Conservation (phyloP, 2,113 vertebrate species). For the Noctilio leporinus region DNA sequence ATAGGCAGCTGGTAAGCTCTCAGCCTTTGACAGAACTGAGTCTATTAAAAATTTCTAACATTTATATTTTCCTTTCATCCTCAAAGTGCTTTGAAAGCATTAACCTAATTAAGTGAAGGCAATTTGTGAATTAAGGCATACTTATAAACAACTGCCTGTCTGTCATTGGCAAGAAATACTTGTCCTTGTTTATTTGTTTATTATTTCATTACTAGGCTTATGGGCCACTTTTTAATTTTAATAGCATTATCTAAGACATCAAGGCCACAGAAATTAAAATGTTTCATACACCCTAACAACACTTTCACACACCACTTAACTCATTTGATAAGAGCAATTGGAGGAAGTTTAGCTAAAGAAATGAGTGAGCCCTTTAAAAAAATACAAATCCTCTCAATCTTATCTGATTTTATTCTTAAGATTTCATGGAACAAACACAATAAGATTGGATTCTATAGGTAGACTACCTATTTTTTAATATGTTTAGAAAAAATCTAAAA, state of each 20-base stretch:
- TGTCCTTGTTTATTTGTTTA: conserved; percentile 47
- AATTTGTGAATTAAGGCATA: conserved; percentile 41
- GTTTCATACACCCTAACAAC: neutral
- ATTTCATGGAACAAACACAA: neutral
- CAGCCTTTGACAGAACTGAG: neutral
- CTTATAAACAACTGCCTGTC: conserved; percentile 39
- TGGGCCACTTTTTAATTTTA: conserved; percentile 13
- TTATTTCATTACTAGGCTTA: conserved; percentile 34
- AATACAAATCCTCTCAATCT: neutral
- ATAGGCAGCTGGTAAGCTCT: neutral
- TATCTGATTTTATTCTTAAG: neutral
- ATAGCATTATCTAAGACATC: conserved; percentile 25
- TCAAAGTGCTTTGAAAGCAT: conserved; percentile 38
- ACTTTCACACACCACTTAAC: neutral
- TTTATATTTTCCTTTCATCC: conserved; percentile 40
- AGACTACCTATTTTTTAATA: neutral
- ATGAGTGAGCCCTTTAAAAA: neutral
- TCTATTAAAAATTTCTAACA: conserved; percentile 14
- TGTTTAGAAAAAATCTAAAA: neutral
- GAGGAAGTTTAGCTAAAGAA: neutral
- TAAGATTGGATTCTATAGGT: neutral
- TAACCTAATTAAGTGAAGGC: conserved; percentile 46
- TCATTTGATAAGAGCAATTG: neutral
- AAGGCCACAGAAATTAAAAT: neutral
- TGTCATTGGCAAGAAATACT: conserved; percentile 19